Percentiles rank a stretch among this genome's conserved stretches.
Conservation (phyloP, 2,888 invertebrate genomes). For the Spisula subtruncata region DNA sequence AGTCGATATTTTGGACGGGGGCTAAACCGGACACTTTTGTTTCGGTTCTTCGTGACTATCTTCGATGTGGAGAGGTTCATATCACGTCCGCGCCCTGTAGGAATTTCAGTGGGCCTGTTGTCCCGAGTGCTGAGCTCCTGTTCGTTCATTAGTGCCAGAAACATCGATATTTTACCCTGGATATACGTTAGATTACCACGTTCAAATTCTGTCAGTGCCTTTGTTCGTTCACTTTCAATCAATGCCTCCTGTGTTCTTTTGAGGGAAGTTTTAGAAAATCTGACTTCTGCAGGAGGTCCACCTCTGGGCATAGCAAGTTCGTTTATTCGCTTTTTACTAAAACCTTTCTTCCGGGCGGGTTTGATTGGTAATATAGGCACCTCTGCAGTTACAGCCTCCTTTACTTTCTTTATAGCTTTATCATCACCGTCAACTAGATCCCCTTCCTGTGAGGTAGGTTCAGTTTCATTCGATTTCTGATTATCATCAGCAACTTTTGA, state of each 20-base stretch:
- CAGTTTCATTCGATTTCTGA: neutral
- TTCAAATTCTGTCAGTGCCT: conserved; percentile 57
- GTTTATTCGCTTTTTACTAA: conserved; percentile 59
- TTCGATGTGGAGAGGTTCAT: neutral
- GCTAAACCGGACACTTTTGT: conserved; percentile 31
- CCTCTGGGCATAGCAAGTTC: conserved; percentile 69
- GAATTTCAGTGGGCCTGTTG: conserved; percentile 65
- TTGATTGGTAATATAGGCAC: conserved; percentile 22
- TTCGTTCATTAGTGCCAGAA: conserved; percentile 68
- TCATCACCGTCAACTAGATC: neutral
- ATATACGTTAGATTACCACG: conserved; percentile 62
- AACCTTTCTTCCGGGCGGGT: conserved; percentile 49
- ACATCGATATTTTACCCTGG: conserved; percentile 68
- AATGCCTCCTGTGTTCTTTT: conserved; percentile 65
- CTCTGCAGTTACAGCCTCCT: neutral
- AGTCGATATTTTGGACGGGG: conserved; percentile 15
- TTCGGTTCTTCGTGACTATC: conserved; percentile 1
- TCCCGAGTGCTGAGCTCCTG: conserved; percentile 54
- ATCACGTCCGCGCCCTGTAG: conserved; percentile 31
- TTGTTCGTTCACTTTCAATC: conserved; percentile 57
- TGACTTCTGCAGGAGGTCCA: conserved; percentile 66
- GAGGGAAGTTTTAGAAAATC: conserved; percentile 73
- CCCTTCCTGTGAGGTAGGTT: neutral
- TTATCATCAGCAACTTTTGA: neutral
- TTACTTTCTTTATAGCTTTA: neutral